phyloP scores from a whole-genome alignment of 2,797 vertebrate species.

The Nyctalus aviator region DNA sequence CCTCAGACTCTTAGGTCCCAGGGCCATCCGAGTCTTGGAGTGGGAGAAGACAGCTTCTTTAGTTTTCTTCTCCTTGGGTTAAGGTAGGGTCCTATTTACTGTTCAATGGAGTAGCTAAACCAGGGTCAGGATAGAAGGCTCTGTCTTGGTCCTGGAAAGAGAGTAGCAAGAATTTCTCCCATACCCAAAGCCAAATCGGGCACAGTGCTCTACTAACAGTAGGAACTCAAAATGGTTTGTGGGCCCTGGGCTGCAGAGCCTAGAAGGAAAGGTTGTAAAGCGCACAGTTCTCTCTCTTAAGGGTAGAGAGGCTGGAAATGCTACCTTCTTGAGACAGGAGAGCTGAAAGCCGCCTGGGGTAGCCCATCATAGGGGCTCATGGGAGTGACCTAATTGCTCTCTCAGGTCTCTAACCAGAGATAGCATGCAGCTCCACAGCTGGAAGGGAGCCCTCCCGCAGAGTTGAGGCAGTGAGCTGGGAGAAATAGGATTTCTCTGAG shows the following conservation, averaged over 20 bases:
- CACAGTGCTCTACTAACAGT: not conserved
- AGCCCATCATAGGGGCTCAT: slow-evolving; percentile 76
- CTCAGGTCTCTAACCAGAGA: slow-evolving; percentile 72
- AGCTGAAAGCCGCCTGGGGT: slow-evolving; percentile 71
- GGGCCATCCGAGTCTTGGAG: not conserved
- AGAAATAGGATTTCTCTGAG: slow-evolving; percentile 68
- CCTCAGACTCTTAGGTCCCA: slow-evolving; percentile 36
- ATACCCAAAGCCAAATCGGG: not conserved
- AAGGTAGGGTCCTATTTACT: slow-evolving; percentile 44
- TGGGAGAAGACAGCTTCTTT: slow-evolving; percentile 51
- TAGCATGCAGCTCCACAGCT: slow-evolving; percentile 69
- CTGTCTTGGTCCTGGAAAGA: not conserved
- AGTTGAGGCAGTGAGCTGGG: slow-evolving; percentile 30
- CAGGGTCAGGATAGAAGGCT: not conserved
- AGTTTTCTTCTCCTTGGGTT: slow-evolving; percentile 46
- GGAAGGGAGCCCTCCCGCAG: slow-evolving; percentile 75
- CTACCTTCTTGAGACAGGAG: slow-evolving; percentile 45
- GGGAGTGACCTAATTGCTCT: slow-evolving; percentile 83
- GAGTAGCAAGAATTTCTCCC: slow-evolving; percentile 32
- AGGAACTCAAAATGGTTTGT: slow-evolving; percentile 44
- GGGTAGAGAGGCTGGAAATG: slow-evolving; percentile 66
- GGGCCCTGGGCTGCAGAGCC: not conserved
- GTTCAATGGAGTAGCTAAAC: not conserved
- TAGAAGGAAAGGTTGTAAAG: slow-evolving; percentile 29
- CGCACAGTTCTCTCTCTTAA: not conserved